Evolutionary conservation across 1,140 invertebrate species (phyloP).

Genomic region (Drosophila albomicans): DNA sequence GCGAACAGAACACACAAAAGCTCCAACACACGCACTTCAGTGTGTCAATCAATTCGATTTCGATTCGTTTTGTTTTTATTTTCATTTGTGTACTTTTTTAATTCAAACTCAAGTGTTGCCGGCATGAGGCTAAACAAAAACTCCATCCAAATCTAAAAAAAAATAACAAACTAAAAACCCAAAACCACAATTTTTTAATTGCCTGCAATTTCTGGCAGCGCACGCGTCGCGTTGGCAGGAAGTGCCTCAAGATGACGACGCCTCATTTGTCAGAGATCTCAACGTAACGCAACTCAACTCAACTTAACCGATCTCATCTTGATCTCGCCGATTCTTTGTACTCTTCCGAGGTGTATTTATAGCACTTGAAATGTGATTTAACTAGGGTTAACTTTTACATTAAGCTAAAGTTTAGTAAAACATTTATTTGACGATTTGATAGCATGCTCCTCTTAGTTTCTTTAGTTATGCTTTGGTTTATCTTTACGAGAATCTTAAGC

Average conservation of each 20-base stretch:
- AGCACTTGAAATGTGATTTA: no score
- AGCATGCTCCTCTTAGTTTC: not conserved
- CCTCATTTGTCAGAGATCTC: slow-evolving; percentile 52
- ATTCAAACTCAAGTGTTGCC: slow-evolving; percentile 33
- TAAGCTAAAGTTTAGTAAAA: no score
- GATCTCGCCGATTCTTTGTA: not conserved
- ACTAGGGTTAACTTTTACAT: no score
- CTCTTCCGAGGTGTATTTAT: not conserved
- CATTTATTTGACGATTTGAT: no score
- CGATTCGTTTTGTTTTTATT: slow-evolving; percentile 1
- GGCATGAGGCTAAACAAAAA: slow-evolving; percentile 1
- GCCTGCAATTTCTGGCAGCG: slow-evolving; percentile 63
- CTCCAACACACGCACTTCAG: slow-evolving; percentile 56
- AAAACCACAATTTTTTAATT: slow-evolving; percentile 57
- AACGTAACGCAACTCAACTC: not conserved
- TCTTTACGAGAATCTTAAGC: not conserved
- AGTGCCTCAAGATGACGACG: slow-evolving; percentile 50
- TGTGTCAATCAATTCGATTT: slow-evolving; percentile 66
- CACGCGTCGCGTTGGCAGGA: slow-evolving; percentile 68
- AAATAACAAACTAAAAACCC: slow-evolving; percentile 1
- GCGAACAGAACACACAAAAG: slow-evolving; percentile 12
- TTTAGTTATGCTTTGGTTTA: not conserved
- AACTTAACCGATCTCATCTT: no score
- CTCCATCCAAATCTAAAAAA: slow-evolving; percentile 8
- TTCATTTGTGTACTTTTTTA: not conserved